Base-by-base conservation (phyloP, 2,888 invertebrate species). In the Unio pictorum region DNA sequence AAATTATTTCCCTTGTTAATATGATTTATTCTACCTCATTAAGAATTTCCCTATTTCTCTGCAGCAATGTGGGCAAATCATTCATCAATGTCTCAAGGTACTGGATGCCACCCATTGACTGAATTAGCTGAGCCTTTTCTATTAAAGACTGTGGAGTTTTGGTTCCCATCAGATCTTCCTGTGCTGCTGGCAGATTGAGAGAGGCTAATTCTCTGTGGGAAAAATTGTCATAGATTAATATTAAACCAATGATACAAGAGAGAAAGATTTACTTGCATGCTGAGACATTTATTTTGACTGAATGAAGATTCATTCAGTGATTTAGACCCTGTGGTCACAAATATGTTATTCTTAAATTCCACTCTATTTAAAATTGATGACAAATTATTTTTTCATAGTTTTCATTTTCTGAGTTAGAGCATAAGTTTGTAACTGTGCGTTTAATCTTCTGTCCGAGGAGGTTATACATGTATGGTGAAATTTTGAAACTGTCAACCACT, bases 121-220 rank as follows among this genome's bases (percentile, higher is more conserved):
- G 93, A 61, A 98, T 93, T 78, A 93, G 93, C 64, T 92, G 92
- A 1, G 97, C 95, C 91, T 98, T 98, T 80, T 95, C 95, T 69
- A 94, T 91, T 75, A 99, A 92, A 20, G 97, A 97, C 67, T 94
- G 96, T 1, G 99, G 99, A 82, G 99, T 92, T 66, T 93, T 93
- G 59, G 93, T 93, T 11, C 90, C 91, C 6, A 90, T 91, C 57
- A 88, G 76, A 81, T 94, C 94, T 91, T 99, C 99, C 69, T 99
- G 93, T 67, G 98, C 96, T n/a, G 98, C 99, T 17, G 99, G 99
- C 85, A 99, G 93, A 92, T 97, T 98, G 80, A 99, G 92, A 73
- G 96, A 96, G 1, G 98, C 96, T 87, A 99, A 92, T 65, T 96
- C 93, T 85, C 95, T 94, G 84, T 67, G 80, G 72, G 30, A 64